Base-by-base conservation (phyloP, 2,888 invertebrate genomes). In the Phragmatobia fuliginosa region DNA sequence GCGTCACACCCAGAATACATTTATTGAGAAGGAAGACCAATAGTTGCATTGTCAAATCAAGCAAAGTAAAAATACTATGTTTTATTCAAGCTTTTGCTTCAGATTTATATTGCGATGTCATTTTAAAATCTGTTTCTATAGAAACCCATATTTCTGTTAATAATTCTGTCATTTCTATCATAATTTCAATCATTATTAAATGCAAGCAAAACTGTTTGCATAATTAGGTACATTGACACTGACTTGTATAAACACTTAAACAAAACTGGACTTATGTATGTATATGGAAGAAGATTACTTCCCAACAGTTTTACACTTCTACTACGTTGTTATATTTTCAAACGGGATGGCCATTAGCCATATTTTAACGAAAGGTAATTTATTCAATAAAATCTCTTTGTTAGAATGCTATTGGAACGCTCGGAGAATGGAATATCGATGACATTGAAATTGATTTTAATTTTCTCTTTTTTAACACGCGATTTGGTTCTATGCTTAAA, bases 301-400 rank as follows among this genome's bases (percentile, higher is more conserved):
- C 69, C 25, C 70, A 72, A 71, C 71, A 75, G 78, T 76, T 75
- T 79, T 74, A 69, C 75, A 67, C 67, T 76, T 70, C 74, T 56
- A 74, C 61, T 71, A 70, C 73, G 52, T 62, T 56, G 52, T 62
- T 63, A 16, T 7, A 33, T 58, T 72, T 68, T 74, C 72, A 71
- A 74, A 72, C 69, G 71, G 74, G 75, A 77, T 82, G 81, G 77
- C 75, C 73, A 80, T 83, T 83, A 86, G 88, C 86, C 84, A 87
- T 85, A 89, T 90, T 92, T 92, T 91, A 93, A 91, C 90, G 86
- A 88, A 90, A 85, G 87, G 86, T 90, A 90, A 94, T 92, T 92
- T 94, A 93, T 94, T 92, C 93, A 91, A 93, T 93, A 92, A 93
- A 93, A 90, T 90, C 89, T 89, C 91, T 91, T 91, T 90, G 89